These are phyloP conservation scores for Anoura caudifer DNA, from an alignment of 2,113 vertebrate genomes.

Conservation along the genomic window DNA sequence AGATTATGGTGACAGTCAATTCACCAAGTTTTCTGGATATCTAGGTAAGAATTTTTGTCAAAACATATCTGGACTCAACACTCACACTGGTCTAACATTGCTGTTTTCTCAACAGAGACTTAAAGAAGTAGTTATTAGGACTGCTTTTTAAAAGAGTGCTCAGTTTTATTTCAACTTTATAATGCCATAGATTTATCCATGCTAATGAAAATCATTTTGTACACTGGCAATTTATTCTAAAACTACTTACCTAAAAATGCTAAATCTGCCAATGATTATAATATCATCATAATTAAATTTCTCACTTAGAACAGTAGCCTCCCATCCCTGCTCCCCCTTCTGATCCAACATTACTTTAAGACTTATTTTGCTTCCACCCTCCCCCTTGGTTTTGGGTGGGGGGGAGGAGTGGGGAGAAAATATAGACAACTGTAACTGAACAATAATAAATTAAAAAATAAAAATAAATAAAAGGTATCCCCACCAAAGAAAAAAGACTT, in stretches of 20 bases:
- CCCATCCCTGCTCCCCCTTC: background rate
- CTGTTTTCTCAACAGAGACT: background rate
- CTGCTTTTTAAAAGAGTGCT: background rate
- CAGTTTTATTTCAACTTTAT: background rate
- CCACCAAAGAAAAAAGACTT: no score
- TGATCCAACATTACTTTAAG: background rate
- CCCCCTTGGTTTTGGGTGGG: no score
- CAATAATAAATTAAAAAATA: no score
- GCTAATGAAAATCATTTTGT: background rate
- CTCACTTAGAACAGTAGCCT: background rate
- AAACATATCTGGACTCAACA: background rate
- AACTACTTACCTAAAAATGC: background rate
- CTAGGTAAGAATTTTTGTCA: background rate
- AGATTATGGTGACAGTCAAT: background rate
- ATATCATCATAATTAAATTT: background rate
- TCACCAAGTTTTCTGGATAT: background rate
- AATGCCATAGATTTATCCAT: background rate
- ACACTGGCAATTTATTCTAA: background rate
- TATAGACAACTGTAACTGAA: no score
- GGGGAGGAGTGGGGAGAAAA: no score
- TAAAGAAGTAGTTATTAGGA: background rate
- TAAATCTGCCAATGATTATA: background rate
- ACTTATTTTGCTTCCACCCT: background rate
- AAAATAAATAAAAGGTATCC: no score
- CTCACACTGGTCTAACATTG: background rate